phyloP scores from a whole-genome alignment of 2,113 vertebrate genomes.

The Origma solitaria region DNA sequence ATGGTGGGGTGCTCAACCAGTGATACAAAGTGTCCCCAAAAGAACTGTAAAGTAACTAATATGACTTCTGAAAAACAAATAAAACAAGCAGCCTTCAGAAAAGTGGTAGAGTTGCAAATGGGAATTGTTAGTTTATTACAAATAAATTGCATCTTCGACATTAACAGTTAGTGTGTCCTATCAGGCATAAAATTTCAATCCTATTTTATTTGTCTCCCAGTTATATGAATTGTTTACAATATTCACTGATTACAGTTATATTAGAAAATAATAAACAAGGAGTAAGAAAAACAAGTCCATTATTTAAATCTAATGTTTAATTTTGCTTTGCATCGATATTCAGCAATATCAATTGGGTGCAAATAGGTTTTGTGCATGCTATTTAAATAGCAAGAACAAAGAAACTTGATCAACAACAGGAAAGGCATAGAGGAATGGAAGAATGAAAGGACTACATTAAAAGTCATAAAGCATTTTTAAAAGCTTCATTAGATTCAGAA shows the following conservation, averaged over 20 bases:
- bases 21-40: neutral
- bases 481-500: conserved; percentile 35
- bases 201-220: conserved; percentile 42
- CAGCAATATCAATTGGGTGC: neutral
- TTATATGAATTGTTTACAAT: conserved; percentile 52
- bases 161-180: conserved; percentile 19
- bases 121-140: conserved; percentile 55
- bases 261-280: conserved; percentile 48
- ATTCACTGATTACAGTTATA: conserved; percentile 44
- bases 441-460: neutral
- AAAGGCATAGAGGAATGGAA: neutral
- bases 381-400: conserved; percentile 6
- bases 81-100: neutral
- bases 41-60: neutral
- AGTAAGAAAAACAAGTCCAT: conserved; percentile 40
- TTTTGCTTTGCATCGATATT: conserved; percentile 38
- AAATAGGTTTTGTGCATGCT: neutral
- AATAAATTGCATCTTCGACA: conserved; percentile 33
- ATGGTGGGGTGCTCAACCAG: neutral
- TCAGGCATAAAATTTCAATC: conserved; percentile 57
- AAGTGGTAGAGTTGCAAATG: conserved; percentile 5
- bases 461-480: conserved; percentile 9
- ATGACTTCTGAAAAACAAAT: neutral
- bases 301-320: conserved; percentile 50
- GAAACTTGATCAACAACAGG: conserved; percentile 3